A percentile compares a stretch with the other conserved stretches of the same genome.
These are phyloP conservation scores for Acromyrmex echinatior DNA, from an alignment of 1,140 invertebrate species.

Conservation along the genomic window DNA sequence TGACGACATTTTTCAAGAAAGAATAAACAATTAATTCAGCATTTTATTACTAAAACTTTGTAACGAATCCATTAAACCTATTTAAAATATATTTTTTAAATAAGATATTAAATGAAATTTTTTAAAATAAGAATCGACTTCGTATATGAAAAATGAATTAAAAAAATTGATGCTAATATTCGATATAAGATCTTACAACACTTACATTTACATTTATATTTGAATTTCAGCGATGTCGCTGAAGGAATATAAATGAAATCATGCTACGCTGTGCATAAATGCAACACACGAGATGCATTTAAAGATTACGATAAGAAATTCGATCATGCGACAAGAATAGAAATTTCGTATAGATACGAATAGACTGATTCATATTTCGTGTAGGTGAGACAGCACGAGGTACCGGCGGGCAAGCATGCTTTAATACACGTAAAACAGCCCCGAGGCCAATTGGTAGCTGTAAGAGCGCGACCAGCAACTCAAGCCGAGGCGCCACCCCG, in stretches of 20 bases:
- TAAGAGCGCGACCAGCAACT: slow-evolving; percentile 87
- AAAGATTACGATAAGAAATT: slow-evolving; percentile 14
- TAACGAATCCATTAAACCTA: neutral
- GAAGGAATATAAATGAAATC: slow-evolving; percentile 25
- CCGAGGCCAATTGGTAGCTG: slow-evolving; percentile 93
- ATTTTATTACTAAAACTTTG: neutral
- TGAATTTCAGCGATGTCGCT: neutral
- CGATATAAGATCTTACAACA: neutral
- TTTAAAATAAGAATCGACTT: neutral
- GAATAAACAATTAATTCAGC: neutral
- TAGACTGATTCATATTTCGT: neutral
- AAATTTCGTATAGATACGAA: neutral
- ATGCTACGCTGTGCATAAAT: neutral
- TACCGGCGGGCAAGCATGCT: slow-evolving; percentile 93
- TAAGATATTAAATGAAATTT: neutral
- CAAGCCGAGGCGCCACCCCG: slow-evolving; percentile 83
- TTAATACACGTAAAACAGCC: slow-evolving; percentile 93
- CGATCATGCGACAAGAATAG: neutral
- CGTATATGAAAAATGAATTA: neutral
- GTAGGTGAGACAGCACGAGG: slow-evolving; percentile 90
- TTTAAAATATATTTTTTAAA: neutral
- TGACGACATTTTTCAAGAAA: neutral
- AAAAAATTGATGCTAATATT: neutral
- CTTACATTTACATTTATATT: slow-evolving; percentile 20
- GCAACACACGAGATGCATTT: neutral